Percentiles rank a stretch among this genome's conserved stretches.
phyloP scores from a whole-genome alignment of 2,113 vertebrate genomes.

The Pteruthius melanotis region DNA sequence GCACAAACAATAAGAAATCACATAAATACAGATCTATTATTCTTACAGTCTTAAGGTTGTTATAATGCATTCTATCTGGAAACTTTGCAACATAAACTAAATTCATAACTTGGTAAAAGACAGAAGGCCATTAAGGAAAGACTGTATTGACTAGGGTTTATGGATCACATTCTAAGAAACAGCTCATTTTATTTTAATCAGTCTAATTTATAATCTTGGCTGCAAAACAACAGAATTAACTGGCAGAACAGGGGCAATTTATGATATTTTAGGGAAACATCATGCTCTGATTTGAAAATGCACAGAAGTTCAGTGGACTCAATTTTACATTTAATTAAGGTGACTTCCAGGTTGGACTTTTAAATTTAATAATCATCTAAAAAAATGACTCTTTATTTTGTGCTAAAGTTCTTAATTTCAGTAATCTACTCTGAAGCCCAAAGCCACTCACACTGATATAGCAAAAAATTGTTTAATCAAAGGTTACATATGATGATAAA shows the following conservation, averaged over 20 bases:
- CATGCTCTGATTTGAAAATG: constrained; percentile 17
- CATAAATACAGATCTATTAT: not conserved
- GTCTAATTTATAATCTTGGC: not conserved
- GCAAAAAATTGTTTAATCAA: constrained; percentile 37
- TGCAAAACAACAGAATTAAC: constrained; percentile 39
- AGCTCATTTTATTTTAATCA: constrained; percentile 5
- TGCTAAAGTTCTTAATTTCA: constrained; percentile 29
- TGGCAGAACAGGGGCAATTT: constrained; percentile 23
- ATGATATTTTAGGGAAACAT: constrained; percentile 49
- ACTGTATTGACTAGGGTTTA: not conserved
- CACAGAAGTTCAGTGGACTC: constrained; percentile 1
- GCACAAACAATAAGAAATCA: not conserved
- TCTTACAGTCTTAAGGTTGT: not conserved
- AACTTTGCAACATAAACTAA: not conserved
- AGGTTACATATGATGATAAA: constrained; percentile 49
- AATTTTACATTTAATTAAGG: constrained; percentile 23
- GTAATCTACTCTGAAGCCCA: not conserved
- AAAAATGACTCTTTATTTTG: constrained; percentile 33
- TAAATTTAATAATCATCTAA: constrained; percentile 44
- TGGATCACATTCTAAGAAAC: not conserved
- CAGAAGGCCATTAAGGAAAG: not conserved
- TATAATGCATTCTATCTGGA: not conserved
- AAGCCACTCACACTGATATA: not conserved
- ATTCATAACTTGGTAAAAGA: not conserved
- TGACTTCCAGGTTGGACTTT: constrained; percentile 20